These are phyloP conservation scores for Pyxicephalus adspersus DNA, from an alignment of 2,113 vertebrate genomes.

Conservation along the genomic window DNA sequence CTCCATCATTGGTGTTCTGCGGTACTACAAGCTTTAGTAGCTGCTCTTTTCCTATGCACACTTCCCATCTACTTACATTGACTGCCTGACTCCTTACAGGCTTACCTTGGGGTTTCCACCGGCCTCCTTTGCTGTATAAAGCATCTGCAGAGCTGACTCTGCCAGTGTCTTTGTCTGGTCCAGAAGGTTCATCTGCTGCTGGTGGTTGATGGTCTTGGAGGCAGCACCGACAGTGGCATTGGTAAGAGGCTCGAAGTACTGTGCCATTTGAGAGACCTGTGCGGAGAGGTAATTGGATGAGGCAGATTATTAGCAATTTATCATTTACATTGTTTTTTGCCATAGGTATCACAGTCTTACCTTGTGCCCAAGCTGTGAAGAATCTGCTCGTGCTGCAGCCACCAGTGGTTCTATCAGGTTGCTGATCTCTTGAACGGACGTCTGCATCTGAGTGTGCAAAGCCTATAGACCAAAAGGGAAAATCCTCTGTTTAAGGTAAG, in stretches of 20 bases:
- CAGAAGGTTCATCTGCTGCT: conserved; percentile 97
- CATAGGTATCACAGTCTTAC: no score
- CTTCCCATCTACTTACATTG: neutral
- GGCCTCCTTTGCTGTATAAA: conserved; percentile 95
- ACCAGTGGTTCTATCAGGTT: conserved; percentile 92
- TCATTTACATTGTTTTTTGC: neutral
- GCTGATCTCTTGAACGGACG: conserved; percentile 94
- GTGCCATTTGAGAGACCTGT: conserved; percentile 96
- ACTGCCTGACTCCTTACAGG: neutral
- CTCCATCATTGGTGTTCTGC: no score
- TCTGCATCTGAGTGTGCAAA: conserved; percentile 95
- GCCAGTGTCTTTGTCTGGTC: conserved; percentile 96
- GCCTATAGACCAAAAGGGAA: conserved; percentile 70
- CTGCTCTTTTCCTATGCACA: neutral
- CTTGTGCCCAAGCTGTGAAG: conserved; percentile 96
- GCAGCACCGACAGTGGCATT: conserved; percentile 89
- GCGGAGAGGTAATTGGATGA: neutral
- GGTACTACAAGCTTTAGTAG: no score
- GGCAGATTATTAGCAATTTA: neutral
- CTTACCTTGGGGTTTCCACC: conserved; percentile 96
- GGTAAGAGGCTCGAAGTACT: conserved; percentile 95
- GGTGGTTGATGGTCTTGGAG: conserved; percentile 93
- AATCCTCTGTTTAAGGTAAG: neutral
- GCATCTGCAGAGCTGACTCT: conserved; percentile 93
- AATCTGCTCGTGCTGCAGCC: conserved; percentile 85